Evolutionary conservation across 2,113 vertebrate species (phyloP), one percentile per base, ranked within the genome.

Genomic region (Coregonus clupeaformis): DNA sequence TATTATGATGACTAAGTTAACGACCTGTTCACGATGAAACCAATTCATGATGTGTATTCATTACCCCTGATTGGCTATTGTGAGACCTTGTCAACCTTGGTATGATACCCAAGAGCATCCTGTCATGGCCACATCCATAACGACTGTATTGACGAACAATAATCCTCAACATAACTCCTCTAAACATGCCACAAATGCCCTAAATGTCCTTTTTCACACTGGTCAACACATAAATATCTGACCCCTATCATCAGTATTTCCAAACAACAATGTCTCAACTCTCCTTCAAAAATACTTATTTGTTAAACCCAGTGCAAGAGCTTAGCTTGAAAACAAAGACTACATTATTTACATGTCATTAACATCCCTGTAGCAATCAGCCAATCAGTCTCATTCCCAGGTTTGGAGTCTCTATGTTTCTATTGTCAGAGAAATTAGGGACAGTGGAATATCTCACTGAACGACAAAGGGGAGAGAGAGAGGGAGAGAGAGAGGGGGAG

Each of bases 391-490:
- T 71, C 73, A 18, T 68, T 52, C n/a, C 14, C 5, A 13, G 3
- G 3, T 64, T 25, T 25, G 62, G n/a, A 27, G 71, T 18, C 85
- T 89, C 84, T 74, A 74, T 83, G 80, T 83, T 78, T 77, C 90
- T 87, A 92, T 91, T 93, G 90, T 83, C 81, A 69, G 77, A 82
- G 88, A 89, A 90, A 86, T 87, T 82, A 36, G 88, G 91, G 87
- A 89, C 90, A 79, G 82, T 80, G 86, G 86, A 86, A 90, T 89
- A 85, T 91, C 92, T 93, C 89, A 89, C 82, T 14, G 74, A n/a
- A n/a, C n/a, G n/a, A n/a, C n/a, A n/a, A n/a, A n/a, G n/a, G n/a
- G n/a, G n/a, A n/a, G n/a, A n/a, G n/a, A n/a, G n/a, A n/a, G n/a
- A n/a, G n/a, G n/a, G n/a, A n/a, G n/a, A n/a, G n/a, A n/a, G n/a